These are phyloP conservation scores for Rhaphigaster nebulosa DNA, from an alignment of 2,888 invertebrate species.

Conservation along the genomic window DNA sequence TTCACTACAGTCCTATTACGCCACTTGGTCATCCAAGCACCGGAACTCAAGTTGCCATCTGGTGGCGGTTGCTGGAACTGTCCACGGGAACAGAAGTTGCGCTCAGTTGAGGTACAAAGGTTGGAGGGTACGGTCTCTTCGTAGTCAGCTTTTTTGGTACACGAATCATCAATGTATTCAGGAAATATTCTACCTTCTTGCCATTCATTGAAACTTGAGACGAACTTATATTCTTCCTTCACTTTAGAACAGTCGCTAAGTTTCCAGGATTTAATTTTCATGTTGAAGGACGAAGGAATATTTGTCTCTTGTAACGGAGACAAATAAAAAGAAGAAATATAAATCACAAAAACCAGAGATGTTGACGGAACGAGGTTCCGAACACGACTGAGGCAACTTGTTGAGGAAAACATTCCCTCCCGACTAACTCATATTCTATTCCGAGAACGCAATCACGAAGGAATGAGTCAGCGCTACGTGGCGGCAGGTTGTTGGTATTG, in stretches of 20 bases:
- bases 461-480: constrained; percentile 23
- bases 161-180: not conserved
- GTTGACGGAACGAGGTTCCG: not conserved
- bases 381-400: not conserved
- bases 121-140: not conserved
- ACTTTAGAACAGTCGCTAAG: not conserved
- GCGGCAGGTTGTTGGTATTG: constrained; percentile 2
- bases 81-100: not conserved
- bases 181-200: not conserved
- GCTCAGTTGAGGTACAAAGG: not conserved
- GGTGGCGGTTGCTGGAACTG: constrained; percentile 19
- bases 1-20: constrained; percentile 8
- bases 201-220: not conserved
- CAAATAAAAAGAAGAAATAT: not conserved
- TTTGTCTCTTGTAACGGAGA: not conserved
- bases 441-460: constrained; percentile 26
- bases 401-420: constrained; percentile 39
- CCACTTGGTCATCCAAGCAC: constrained; percentile 32
- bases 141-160: not conserved
- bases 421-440: constrained; percentile 33
- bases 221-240: not conserved
- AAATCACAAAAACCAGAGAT: not conserved
- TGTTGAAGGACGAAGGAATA: not conserved
- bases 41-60: not conserved
- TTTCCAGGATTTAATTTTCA: not conserved